Evolutionary conservation across 2,888 invertebrate species (phyloP), one percentile per base, ranked within the genome.

Genomic region (Archips crataeganus): DNA sequence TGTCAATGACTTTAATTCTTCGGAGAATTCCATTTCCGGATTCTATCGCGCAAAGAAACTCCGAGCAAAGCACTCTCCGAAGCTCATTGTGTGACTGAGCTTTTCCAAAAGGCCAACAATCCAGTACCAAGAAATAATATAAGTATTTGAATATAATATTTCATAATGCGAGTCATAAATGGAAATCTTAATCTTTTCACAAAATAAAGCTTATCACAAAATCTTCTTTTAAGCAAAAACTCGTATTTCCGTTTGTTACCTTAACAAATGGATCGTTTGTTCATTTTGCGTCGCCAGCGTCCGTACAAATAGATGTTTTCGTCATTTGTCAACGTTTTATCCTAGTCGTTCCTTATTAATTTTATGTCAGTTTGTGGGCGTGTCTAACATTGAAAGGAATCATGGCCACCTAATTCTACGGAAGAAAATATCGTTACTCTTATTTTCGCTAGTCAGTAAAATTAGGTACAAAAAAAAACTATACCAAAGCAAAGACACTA

Each of bases 241-340:
- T 47, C 62, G n/a, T n/a, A 34, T 68, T 68, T 60, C 10, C 57
- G 57, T 57, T 57, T 32, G 57, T 57, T 11, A 32, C 32, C 54
- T 57, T 11, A 32, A 11, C 54, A 54, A 57, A 57, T 57, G 57
- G 57, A 57, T 57, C 57, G 9, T 57, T 57, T 57, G 57, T n/a
- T 36, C 5, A 39, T 15, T 36, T 70, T 67, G 15, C 47, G 67
- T 59, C 59, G 67, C 57, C 23, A 57, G 57, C 57, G 23, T 70
- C 51, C 61, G 49, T 45, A 51, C 60, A 51, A 62, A 39, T 57
- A 57, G 57, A 23, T 57, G 57, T 51, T 62, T 62, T 65, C 60
- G 61, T 66, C 51, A 61, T 61, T 60, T 63, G 66, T 69, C 64
- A 64, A 47, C 57, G 36, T 34, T 57, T 11, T 36, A 23, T 51